These are phyloP conservation scores for Corythaixoides concolor DNA, from an alignment of 2,113 vertebrate genomes.

Conservation along the genomic window DNA sequence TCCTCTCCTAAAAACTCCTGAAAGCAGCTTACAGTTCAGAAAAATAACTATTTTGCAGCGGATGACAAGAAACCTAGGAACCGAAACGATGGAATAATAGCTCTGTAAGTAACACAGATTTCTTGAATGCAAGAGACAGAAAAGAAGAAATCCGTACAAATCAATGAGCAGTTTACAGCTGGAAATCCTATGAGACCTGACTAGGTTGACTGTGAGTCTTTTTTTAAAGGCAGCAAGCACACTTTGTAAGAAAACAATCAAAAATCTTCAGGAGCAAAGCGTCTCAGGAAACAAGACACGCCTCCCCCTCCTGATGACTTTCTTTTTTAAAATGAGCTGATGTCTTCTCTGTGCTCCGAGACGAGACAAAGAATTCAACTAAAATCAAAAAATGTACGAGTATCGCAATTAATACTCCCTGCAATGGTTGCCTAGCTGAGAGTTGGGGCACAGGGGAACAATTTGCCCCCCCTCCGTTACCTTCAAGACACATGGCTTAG, in stretches of 20 bases:
- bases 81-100: conserved; percentile 22
- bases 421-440: not conserved
- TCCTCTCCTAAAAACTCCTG: conserved; percentile 53
- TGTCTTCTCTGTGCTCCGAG: not conserved
- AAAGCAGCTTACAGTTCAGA: conserved; percentile 60
- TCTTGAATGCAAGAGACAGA: not conserved
- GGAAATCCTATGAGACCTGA: not conserved
- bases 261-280: not conserved
- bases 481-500: not conserved
- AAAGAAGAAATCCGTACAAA: not conserved
- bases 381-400: not conserved
- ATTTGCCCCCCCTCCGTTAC: not conserved
- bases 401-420: not conserved
- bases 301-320: conserved; percentile 15
- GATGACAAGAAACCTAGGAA: conserved; percentile 48
- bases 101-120: conserved; percentile 7
- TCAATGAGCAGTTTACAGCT: not conserved
- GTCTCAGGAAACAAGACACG: conserved; percentile 10
- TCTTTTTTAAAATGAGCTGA: conserved; percentile 24
- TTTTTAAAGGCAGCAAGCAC: not conserved
- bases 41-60: conserved; percentile 26
- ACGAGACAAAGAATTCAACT: conserved; percentile 6
- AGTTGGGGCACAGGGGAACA: not conserved
- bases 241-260: not conserved
- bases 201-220: not conserved